These are phyloP conservation scores for Strigamia maritima DNA, from an alignment of 2,888 invertebrate species.

Conservation along the genomic window DNA sequence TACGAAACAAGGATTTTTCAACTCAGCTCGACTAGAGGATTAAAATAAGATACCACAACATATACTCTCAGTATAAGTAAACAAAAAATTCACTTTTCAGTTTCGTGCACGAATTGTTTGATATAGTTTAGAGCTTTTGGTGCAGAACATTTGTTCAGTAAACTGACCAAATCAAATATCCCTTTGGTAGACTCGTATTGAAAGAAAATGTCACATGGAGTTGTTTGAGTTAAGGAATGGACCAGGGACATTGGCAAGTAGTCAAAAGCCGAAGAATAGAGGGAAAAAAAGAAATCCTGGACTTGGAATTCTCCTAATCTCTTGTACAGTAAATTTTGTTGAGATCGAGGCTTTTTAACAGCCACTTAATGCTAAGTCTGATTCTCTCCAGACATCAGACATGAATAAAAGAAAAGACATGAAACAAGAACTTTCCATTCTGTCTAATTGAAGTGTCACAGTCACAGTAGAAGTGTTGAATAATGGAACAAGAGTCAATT, in stretches of 20 bases:
- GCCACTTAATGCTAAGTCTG: neutral
- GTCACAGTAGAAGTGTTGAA: neutral
- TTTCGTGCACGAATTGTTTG: too few relatives aligned
- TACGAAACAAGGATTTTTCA: too few relatives aligned
- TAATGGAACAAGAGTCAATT: neutral
- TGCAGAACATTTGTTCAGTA: too few relatives aligned
- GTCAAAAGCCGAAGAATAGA: too few relatives aligned
- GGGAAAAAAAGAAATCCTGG: too few relatives aligned
- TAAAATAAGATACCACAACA: too few relatives aligned
- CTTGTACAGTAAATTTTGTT: neutral
- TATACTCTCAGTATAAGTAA: too few relatives aligned
- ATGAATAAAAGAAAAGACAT: neutral
- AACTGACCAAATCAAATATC: too few relatives aligned
- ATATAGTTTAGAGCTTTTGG: too few relatives aligned
- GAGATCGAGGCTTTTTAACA: constrained; percentile 11
- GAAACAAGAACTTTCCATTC: constrained; percentile 14
- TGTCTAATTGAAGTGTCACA: constrained; percentile 9
- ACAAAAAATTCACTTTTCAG: too few relatives aligned
- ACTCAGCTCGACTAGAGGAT: too few relatives aligned
- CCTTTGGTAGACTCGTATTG: neutral
- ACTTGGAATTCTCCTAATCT: neutral
- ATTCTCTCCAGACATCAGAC: neutral
- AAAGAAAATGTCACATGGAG: neutral
- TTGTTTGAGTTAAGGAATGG: neutral
- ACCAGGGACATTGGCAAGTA: neutral